Base-by-base conservation (phyloP, 92 coral and sea anemone species). In the Parazoanthus atlanticus region DNA sequence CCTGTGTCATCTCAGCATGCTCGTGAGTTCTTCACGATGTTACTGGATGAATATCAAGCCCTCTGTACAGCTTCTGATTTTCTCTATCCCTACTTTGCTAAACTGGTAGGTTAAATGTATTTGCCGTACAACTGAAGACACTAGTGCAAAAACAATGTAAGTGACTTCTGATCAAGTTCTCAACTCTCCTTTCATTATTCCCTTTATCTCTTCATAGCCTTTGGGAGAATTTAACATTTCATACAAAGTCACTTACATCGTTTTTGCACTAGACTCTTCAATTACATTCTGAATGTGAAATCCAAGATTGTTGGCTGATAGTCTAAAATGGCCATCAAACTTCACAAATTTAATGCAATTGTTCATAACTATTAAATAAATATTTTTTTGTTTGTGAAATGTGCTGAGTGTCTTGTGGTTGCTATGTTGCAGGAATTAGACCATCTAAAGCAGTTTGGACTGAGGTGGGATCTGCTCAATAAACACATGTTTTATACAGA, bases 11-110 rank as follows among this genome's bases (percentile, higher is more conserved):
- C 95, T 3, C 92, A 89, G 76, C 96, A 94, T 56, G 92, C 96
- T 9, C 89, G 72, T 76, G 96, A 94, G 83, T 94, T 93, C 83
- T 89, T 94, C 73, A 88, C 88, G 21, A 94, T 93, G 90, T 86
- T 94, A 61, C 92, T 94, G 86, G 96, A 94, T 66, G 96, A 94
- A 75, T 94, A 94, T 75, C 95, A 94, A 78, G 92, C 96, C 1
- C 91, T 94, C n/a, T 94, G 93, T 88, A 91, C 89, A 40, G 96
- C 96, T 9, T 88, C 91, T 5, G 96, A 90, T 77, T 88, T 94
- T 64, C 94, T 94, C 26, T 90, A 90, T 52, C 96, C 96, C 11
- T 94, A 92, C 79, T 92, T 94, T 67, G 84, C 67, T 49, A 92
- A 90, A 67, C 93, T 94, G 93, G 96, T 94, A 83, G 88, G 94